Evolutionary conservation across 1,140 invertebrate genomes (phyloP).

Genomic region (Pseudomyrmex flavicornis): DNA sequence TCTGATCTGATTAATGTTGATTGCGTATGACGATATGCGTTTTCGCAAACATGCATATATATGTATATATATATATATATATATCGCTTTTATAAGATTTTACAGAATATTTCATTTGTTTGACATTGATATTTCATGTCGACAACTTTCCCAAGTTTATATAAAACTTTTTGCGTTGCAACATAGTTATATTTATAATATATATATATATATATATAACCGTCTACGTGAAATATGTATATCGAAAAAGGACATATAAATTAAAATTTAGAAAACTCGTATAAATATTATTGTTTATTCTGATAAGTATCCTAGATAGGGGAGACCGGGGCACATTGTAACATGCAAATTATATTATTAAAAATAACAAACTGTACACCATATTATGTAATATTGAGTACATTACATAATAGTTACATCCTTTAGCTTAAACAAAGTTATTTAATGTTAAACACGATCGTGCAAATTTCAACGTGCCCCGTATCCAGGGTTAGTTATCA

Average conservation of each 20-base stretch:
- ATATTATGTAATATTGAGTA: too few species aligned
- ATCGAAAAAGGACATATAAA: neutral
- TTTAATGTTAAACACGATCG: too few species aligned
- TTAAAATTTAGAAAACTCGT: slow-evolving; percentile 19
- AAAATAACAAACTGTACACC: too few species aligned
- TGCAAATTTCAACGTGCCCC: too few species aligned
- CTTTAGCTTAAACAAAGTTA: too few species aligned
- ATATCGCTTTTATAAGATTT: slow-evolving; percentile 1
- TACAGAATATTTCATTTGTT: slow-evolving; percentile 54
- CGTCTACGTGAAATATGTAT: slow-evolving; percentile 1
- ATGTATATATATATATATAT: neutral
- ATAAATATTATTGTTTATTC: slow-evolving; percentile 2
- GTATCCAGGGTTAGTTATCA: too few species aligned
- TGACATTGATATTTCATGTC: slow-evolving; percentile 52
- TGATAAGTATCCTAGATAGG: neutral
- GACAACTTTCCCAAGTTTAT: slow-evolving; percentile 40
- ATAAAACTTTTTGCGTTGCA: slow-evolving; percentile 41
- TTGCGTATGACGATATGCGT: neutral
- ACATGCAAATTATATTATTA: too few species aligned
- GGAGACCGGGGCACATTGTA: too few species aligned
- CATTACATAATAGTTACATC: too few species aligned
- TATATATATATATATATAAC: too few species aligned
- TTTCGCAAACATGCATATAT: neutral
- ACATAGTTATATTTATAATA: slow-evolving; percentile 44
- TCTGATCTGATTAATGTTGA: slow-evolving; percentile 25